Evolutionary conservation across 2,113 vertebrate genomes (phyloP).

Genomic region (Myiozetetes cayanensis): DNA sequence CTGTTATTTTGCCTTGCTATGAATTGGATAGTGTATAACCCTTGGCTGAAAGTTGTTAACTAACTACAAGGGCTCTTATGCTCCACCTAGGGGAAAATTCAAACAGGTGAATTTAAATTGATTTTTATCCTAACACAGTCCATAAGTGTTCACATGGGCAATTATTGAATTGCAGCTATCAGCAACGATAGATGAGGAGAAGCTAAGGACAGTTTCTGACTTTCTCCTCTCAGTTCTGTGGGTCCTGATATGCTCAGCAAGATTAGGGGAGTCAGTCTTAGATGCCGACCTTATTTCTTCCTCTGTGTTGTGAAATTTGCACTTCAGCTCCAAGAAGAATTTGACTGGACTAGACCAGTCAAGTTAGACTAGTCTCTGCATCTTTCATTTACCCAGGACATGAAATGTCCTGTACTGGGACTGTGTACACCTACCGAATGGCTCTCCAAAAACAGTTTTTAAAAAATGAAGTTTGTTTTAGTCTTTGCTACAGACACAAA

Average conservation of each 20-base stretch:
- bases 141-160: not conserved
- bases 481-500: not conserved
- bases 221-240: accelerated
- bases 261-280: not conserved
- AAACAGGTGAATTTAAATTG: not conserved
- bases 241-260: not conserved
- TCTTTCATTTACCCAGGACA: not conserved
- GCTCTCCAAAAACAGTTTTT: not conserved
- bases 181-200: not conserved
- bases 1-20: not conserved
- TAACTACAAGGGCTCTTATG: not conserved
- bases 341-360: not conserved
- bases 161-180: not conserved
- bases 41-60: not conserved
- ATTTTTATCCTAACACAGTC: not conserved
- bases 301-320: not conserved
- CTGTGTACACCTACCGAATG: not conserved
- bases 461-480: not conserved
- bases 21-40: not conserved
- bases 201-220: not conserved
- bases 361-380: not conserved
- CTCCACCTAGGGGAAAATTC: not conserved
- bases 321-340: not conserved
- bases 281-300: not conserved
- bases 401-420: not conserved